Percentiles rank a stretch among this genome's conserved stretches.
These are phyloP conservation scores for Entomyzon cyanotis DNA, from an alignment of 2,113 vertebrate species.

Conservation along the genomic window DNA sequence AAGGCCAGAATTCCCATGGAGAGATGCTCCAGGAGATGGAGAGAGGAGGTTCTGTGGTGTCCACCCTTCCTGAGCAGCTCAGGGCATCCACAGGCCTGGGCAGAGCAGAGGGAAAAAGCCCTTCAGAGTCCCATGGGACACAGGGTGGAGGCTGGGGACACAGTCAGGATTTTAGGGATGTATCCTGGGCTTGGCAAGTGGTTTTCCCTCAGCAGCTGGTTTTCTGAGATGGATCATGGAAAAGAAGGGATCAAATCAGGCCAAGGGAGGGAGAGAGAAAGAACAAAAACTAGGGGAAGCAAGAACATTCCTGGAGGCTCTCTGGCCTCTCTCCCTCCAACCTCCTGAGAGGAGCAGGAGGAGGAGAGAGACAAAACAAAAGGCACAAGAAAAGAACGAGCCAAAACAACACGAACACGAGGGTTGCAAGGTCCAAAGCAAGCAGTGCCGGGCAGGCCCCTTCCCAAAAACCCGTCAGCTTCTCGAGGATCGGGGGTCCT, in stretches of 20 bases:
- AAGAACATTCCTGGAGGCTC: conserved; percentile 59
- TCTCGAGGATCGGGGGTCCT: neutral
- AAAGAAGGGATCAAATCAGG: conserved; percentile 35
- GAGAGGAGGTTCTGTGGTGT: neutral
- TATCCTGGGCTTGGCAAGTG: neutral
- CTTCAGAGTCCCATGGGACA: neutral
- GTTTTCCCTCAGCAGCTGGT: neutral
- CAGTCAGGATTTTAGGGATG: accelerated
- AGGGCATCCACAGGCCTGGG: neutral
- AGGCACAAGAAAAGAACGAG: neutral
- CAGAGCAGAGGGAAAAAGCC: neutral
- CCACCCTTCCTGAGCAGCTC: neutral
- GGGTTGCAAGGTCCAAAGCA: neutral
- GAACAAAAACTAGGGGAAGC: neutral
- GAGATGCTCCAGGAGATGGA: neutral
- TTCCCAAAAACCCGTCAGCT: neutral
- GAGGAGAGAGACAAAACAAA: conserved; percentile 50
- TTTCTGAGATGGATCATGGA: conserved; percentile 10
- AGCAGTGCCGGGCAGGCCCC: neutral
- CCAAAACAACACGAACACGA: neutral
- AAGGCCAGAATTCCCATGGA: neutral
- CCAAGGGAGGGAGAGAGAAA: neutral
- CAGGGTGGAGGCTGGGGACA: neutral
- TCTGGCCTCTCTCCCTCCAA: conserved; percentile 30
- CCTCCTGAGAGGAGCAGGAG: conserved; percentile 34